Percentiles rank a stretch among this genome's conserved stretches.
Evolutionary conservation across 2,113 vertebrate species (phyloP).

Genomic region (Beaufortia kweichowensis): DNA sequence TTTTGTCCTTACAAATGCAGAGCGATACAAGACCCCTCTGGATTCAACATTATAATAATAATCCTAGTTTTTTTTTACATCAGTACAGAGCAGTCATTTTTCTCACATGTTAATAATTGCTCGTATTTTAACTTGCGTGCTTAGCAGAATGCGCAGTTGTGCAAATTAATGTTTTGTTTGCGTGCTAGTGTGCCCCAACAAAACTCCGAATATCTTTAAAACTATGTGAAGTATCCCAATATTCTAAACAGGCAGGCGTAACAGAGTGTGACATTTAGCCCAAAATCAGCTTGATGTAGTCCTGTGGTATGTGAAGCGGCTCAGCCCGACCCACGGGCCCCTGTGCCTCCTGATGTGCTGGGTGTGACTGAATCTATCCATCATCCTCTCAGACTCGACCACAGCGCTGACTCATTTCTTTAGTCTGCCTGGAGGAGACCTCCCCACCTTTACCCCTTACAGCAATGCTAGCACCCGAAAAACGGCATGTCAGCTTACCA

Average conservation of each 20-base stretch:
- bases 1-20: no score
- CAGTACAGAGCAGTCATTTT: no score
- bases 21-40: no score
- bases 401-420: slow-evolving; percentile 26
- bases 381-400: slow-evolving; percentile 3
- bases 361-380: slow-evolving; percentile 24
- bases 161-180: no score
- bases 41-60: no score
- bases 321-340: slow-evolving; percentile 16
- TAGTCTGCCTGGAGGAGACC: slow-evolving; percentile 30
- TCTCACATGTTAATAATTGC: no score
- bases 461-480: slow-evolving; percentile 21
- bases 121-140: no score
- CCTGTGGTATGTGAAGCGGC: neutral
- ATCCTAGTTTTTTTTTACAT: no score
- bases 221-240: neutral
- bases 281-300: neutral
- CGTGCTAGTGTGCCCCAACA: no score
- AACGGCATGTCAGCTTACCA: slow-evolving; percentile 33
- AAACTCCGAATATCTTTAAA: neutral
- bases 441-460: slow-evolving; percentile 11
- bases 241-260: neutral
- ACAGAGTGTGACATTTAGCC: neutral
- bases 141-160: no score
- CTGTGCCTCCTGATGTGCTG: slow-evolving; percentile 9